A percentile compares a stretch with the other conserved stretches of the same genome.
phyloP scores from a whole-genome alignment of 2,797 vertebrate genomes.

The Sebastes goodei region DNA sequence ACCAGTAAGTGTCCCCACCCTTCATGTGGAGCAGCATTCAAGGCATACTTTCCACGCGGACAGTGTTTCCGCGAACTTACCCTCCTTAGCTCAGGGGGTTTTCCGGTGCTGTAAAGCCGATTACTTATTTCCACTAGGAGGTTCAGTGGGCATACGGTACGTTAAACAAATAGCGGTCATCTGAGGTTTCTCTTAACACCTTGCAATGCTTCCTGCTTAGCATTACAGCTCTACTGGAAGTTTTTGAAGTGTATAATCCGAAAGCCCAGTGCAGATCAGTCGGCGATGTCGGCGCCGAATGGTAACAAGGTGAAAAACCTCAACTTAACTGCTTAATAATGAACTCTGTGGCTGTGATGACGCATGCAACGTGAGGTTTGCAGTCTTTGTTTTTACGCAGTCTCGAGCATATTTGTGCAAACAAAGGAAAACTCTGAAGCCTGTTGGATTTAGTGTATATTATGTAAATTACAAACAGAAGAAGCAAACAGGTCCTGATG shows the following conservation, averaged over 20 bases:
- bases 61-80: background rate
- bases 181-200: slow-evolving; percentile 26
- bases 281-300: slow-evolving; percentile 50
- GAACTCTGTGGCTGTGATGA: slow-evolving; percentile 44
- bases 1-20: background rate
- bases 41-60: slow-evolving; percentile 44
- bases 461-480: background rate
- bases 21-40: slow-evolving; percentile 25
- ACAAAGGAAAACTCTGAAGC: slow-evolving; percentile 1
- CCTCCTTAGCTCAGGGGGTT: slow-evolving; percentile 17
- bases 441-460: background rate
- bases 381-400: background rate
- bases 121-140: slow-evolving; percentile 17
- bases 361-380: slow-evolving; percentile 20
- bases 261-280: slow-evolving; percentile 46
- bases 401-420: slow-evolving; percentile 13
- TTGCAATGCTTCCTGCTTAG: slow-evolving; percentile 56
- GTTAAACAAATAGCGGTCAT: slow-evolving; percentile 22
- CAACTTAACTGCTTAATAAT: slow-evolving; percentile 62
- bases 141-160: background rate
- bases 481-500: background rate
- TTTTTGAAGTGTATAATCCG: slow-evolving; percentile 54
- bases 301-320: slow-evolving; percentile 26
- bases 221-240: slow-evolving; percentile 1
- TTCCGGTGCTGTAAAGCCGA: slow-evolving; percentile 28